Conservation (phyloP, 1,140 invertebrate genomes). For the Drosophila prosaltans region DNA sequence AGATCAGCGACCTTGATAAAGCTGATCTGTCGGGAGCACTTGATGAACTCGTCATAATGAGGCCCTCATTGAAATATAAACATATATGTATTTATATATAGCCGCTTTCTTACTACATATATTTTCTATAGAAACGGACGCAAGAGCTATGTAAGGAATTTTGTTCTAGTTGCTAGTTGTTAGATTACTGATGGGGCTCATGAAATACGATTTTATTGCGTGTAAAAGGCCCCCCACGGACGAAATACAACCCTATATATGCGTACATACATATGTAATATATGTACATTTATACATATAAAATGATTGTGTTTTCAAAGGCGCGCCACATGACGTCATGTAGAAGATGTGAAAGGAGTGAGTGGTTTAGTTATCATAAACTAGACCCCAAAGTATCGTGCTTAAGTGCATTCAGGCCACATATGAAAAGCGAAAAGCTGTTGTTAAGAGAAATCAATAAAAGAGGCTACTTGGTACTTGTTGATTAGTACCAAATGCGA, state of each 20-base stretch:
- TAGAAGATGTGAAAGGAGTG: slow-evolving; percentile 17
- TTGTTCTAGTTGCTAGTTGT: slow-evolving; percentile 37
- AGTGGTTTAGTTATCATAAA: slow-evolving; percentile 46
- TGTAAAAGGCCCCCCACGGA: slow-evolving; percentile 46
- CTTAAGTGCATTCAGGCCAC: slow-evolving; percentile 54
- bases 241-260: slow-evolving; percentile 23
- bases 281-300: slow-evolving; percentile 28
- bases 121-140: slow-evolving; percentile 57
- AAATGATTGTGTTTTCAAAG: slow-evolving; percentile 31
- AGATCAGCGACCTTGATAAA: slow-evolving; percentile 71
- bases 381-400: slow-evolving; percentile 36
- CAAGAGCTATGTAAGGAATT: slow-evolving; percentile 69
- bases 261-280: slow-evolving; percentile 18
- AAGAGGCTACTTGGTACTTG: slow-evolving; percentile 51
- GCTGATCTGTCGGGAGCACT: slow-evolving; percentile 59
- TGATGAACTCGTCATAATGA: slow-evolving; percentile 50
- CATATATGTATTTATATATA: slow-evolving; percentile 33
- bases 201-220: slow-evolving; percentile 72
- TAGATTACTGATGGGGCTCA: slow-evolving; percentile 30
- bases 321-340: slow-evolving; percentile 74
- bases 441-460: slow-evolving; percentile 62
- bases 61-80: slow-evolving; percentile 35
- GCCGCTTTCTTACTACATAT: slow-evolving; percentile 41
- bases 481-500: slow-evolving; percentile 43
- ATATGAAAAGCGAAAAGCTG: slow-evolving; percentile 44